A percentile compares a stretch with the other conserved stretches of the same genome.
These are phyloP conservation scores for Clivina fossor DNA, from an alignment of 2,888 invertebrate species.

Conservation along the genomic window DNA sequence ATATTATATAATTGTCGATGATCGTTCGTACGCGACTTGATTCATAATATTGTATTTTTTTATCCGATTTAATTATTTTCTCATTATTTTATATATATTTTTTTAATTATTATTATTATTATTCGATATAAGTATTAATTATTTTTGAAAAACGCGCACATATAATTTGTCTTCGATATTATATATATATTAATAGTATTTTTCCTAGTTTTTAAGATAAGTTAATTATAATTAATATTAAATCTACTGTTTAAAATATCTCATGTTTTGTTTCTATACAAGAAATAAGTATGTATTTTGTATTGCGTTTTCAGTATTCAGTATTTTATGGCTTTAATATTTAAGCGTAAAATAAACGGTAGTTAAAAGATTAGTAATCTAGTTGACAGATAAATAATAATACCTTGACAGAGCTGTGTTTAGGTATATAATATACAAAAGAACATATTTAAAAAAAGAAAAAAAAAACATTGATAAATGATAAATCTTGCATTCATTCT, in stretches of 20 bases:
- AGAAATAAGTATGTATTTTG: conserved; percentile 10
- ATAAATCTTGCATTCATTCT: conserved; percentile 39
- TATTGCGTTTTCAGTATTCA: conserved; percentile 41
- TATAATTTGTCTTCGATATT: conserved; percentile 31
- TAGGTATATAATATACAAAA: conserved; percentile 35
- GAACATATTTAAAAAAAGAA: conserved; percentile 34
- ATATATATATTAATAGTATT: conserved; percentile 19
- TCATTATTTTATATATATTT: conserved; percentile 32
- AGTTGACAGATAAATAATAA: conserved; percentile 33
- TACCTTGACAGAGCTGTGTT: conserved; percentile 34
- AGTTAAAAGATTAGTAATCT: conserved; percentile 34
- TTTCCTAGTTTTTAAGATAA: conserved; percentile 22
- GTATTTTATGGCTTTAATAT: conserved; percentile 53
- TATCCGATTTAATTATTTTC: conserved; percentile 26
- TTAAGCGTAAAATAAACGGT: conserved; percentile 40
- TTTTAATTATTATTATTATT: too few relatives aligned
- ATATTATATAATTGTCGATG: conserved; percentile 22
- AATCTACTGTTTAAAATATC: conserved; percentile 13
- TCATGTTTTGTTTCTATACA: conserved; percentile 10
- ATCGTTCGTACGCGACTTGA: background rate
- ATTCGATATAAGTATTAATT: conserved; percentile 26
- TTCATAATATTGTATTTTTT: conserved; percentile 30
- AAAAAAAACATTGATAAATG: conserved; percentile 25
- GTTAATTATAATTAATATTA: conserved; percentile 11
- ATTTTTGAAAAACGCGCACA: conserved; percentile 22